A percentile compares a stretch with the other conserved stretches of the same genome.
phyloP scores from a whole-genome alignment of 2,113 vertebrate genomes.

The Colaptes auratus region DNA sequence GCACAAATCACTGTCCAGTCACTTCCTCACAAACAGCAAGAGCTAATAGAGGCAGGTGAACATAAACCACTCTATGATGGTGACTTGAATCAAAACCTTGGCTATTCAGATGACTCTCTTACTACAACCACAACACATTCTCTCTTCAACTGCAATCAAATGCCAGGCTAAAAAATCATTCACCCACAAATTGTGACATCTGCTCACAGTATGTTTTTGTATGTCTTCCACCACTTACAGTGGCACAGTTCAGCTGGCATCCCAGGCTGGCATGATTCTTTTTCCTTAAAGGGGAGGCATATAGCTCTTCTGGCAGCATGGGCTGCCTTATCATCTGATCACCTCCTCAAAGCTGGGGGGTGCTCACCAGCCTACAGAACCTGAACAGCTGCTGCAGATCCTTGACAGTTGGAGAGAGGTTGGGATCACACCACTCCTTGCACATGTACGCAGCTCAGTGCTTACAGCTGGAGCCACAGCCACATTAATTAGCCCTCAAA shows the following conservation, averaged over 20 bases:
- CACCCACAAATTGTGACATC: background rate
- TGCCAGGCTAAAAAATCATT: background rate
- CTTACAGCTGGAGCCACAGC: background rate
- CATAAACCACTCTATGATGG: fast-evolving
- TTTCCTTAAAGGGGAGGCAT: background rate
- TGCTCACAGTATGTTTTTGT: background rate
- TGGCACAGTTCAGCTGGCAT: background rate
- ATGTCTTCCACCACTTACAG: background rate
- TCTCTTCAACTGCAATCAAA: background rate
- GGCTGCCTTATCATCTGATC: background rate
- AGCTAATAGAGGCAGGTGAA: background rate
- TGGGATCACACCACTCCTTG: background rate
- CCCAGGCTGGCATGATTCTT: background rate
- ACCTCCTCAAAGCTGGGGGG: background rate
- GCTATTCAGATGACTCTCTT: background rate
- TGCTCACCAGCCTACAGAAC: background rate
- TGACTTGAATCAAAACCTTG: background rate
- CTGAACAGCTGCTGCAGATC: background rate
- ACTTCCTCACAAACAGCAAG: background rate
- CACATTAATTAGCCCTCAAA: background rate
- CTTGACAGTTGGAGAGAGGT: background rate
- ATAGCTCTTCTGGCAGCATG: background rate
- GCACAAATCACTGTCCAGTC: background rate
- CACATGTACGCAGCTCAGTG: fast-evolving
- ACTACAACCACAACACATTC: background rate